phyloP scores from a whole-genome alignment of 2,888 invertebrate species.

The Mactromeris polynyma region DNA sequence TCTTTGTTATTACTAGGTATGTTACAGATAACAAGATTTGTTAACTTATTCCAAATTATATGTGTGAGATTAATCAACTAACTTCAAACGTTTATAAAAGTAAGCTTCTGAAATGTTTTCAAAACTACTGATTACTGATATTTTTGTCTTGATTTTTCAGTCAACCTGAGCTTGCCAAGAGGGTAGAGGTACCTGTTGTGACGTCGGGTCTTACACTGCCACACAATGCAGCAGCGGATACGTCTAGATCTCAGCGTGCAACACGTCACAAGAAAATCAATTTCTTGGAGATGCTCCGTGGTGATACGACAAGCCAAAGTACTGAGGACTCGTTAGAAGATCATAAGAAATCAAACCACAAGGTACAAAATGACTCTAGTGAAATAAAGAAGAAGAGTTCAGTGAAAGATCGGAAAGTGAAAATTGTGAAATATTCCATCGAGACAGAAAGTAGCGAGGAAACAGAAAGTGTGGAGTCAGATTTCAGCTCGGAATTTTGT shows the following conservation, averaged over 20 bases:
- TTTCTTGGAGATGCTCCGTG: constrained; percentile 83
- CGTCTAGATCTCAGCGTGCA: constrained; percentile 29
- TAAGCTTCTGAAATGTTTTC: too few species aligned
- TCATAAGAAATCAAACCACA: constrained; percentile 13
- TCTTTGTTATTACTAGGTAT: too few species aligned
- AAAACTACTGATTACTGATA: not conserved
- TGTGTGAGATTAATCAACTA: too few species aligned
- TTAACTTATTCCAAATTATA: too few species aligned
- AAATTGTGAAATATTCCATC: constrained; percentile 60
- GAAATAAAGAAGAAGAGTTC: constrained; percentile 30
- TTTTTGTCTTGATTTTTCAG: constrained; percentile 15
- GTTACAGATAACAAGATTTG: too few species aligned
- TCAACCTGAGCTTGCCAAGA: constrained; percentile 17
- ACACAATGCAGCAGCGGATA: constrained; percentile 6
- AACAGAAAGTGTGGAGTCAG: constrained; percentile 57
- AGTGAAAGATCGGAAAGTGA: constrained; percentile 42
- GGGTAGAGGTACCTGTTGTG: constrained; percentile 12
- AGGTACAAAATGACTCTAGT: constrained; percentile 13
- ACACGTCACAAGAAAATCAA: constrained; percentile 84
- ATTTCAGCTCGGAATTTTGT: constrained; percentile 41
- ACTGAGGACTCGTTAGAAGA: constrained; percentile 44
- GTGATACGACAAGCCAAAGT: constrained; percentile 72
- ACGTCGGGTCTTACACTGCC: not conserved
- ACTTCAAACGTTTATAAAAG: too few species aligned
- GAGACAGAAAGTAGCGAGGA: constrained; percentile 56